Evolutionary conservation across 1,140 invertebrate genomes (phyloP), one percentile per base, ranked within the genome.

Genomic region (Brachionus asplanchnoidis): DNA sequence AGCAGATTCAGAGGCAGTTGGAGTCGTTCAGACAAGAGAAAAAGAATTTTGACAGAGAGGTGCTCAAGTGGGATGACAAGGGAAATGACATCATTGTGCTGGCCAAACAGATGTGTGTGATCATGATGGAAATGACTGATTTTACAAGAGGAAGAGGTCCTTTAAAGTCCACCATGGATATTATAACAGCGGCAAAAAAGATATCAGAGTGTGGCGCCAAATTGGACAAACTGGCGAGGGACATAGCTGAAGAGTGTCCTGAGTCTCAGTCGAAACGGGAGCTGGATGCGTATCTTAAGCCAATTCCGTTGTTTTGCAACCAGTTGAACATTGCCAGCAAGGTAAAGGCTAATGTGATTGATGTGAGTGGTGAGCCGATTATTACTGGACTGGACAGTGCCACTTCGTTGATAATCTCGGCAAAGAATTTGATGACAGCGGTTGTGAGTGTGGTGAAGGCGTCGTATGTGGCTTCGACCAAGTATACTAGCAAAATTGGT

Each of bases 121-220:
- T 99, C 86, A 99, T 99, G 97, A 97, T 99, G 94, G 97, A 99
- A 90, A 99, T 99, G 98, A 99, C 97, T 6, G 97, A 99, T 89
- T 99, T 99, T 88, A 99, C 97, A 1, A 93, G 97, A 87, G 98
- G 98, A 28, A 94, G 96, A 85, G 98, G 98, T 20, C 97, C 97
- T 1, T 90, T 99, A 36, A 99, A 98, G 90, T 98, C 96, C 1
- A 99, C 98, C 0, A 99, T 99, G 97, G 97, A 99, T 90, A 97
- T 99, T 0, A 99, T 99, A 86, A 97, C 97, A 90, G 97, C 97
- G 0, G 98, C 98, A 0, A 99, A 99, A 90, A 99, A 99, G 90
- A 99, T 99, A 87, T 99, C 97, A 0, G 97, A 99, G 89, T 95
- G 95, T 84, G 98, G 98, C 26, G 97, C 95, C 1, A 97, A 97